Base-by-base conservation (phyloP, 2,888 invertebrate species). In the Resseliella maxima region DNA sequence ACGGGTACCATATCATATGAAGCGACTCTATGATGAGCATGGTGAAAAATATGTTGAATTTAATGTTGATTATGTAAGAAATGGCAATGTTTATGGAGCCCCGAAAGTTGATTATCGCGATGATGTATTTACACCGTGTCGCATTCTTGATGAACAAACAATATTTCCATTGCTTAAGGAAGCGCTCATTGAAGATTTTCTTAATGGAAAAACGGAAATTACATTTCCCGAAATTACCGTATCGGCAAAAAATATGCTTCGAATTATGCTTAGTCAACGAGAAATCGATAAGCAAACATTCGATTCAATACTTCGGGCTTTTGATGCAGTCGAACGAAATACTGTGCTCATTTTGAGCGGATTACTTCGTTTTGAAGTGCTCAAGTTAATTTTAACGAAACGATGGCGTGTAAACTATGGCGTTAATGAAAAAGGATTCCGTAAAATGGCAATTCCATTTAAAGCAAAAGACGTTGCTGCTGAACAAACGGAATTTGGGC, bases 331-430 rank as follows among this genome's bases (percentile, higher is more conserved):
- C 15, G 72, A 31, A 27, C 72, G n/a, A 15, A 64, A 59, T 24
- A 86, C 45, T 10, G 12, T 86, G 5, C 21, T 86, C 41, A 86
- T 86, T 38, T 45, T 86, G n/a, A 38, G 38, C 21, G 86, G 86
- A 0, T 86, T 86, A 21, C 6, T 86, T 0, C 35, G 31, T 21
- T 86, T 59, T 59, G 31, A 86, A 3, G 18, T 86, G 15, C 41
- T 86, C 0, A 50, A 64, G 72, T n/a, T 86, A 12, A 38, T 86
- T 36, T 41, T 86, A 21, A 86, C 41, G 0, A 64, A 64, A 64
- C 86, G 86, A 2, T 86, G 86, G 86, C 54, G 86, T 12, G 86
- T 86, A 0, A 86, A 86, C 27, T 86, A 86, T 86, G 86, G 86
- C 5, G 86, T 86, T 0, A 41, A 86, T 21, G 38, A 38, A 18